Evolutionary conservation across 2,113 vertebrate species (phyloP).

Genomic region (Pholis gunnellus): DNA sequence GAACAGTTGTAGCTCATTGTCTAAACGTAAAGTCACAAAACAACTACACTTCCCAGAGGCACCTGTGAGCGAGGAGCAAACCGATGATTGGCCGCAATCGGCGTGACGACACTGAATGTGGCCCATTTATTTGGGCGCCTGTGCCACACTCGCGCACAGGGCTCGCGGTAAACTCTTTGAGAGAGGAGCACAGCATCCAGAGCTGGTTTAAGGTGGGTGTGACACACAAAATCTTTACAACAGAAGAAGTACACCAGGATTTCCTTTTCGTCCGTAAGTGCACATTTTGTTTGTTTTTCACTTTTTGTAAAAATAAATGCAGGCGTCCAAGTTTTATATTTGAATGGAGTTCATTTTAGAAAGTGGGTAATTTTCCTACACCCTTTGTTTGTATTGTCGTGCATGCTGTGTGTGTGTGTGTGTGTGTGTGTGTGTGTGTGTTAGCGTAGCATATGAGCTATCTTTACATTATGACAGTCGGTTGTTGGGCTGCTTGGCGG

Average conservation of each 20-base stretch:
- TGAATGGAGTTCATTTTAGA: neutral
- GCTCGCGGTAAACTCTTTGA: conserved; percentile 46
- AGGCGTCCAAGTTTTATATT: neutral
- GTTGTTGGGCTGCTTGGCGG: conserved; percentile 19
- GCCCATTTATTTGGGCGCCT: conserved; percentile 74
- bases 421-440: neutral
- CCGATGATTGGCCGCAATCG: conserved; percentile 49
- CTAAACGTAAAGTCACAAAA: neutral
- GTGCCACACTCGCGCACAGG: neutral
- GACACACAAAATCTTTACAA: conserved; percentile 38
- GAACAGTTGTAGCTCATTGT: conserved; percentile 1
- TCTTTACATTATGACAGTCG: neutral
- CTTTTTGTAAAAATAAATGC: neutral
- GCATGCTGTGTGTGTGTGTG: neutral
- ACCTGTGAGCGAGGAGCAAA: fast-evolving
- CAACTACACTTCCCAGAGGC: conserved; percentile 73
- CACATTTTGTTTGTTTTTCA: neutral
- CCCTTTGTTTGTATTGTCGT: neutral
- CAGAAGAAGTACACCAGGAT: neutral
- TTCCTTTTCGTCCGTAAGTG: neutral
- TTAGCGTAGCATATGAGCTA: conserved; percentile 1
- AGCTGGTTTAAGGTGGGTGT: conserved; percentile 77
- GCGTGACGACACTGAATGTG: conserved; percentile 65
- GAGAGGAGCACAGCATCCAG: conserved; percentile 38
- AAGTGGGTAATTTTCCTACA: neutral